phyloP scores from a whole-genome alignment of 2,113 vertebrate genomes.

The Elachura formosa region DNA sequence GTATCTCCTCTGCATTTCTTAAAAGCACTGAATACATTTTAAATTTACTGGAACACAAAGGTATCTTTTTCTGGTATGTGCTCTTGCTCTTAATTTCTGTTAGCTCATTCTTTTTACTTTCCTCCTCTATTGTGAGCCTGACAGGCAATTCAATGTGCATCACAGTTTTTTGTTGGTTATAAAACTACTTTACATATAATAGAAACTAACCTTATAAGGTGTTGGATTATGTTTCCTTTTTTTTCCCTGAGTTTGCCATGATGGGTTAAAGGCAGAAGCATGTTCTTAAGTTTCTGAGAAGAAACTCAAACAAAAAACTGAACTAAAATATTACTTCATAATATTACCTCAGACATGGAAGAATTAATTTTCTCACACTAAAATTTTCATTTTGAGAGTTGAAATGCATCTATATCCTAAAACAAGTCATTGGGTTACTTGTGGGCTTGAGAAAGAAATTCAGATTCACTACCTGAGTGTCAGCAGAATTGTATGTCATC shows the following conservation, averaged over 20 bases:
- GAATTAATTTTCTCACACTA: not conserved
- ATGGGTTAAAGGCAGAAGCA: not conserved
- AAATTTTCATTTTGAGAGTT: not conserved
- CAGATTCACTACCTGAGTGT: not conserved
- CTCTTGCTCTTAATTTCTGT: not conserved
- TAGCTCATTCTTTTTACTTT: not conserved
- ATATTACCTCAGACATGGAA: not conserved
- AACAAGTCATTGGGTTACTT: not conserved
- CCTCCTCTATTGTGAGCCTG: not conserved
- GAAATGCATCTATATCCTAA: not conserved
- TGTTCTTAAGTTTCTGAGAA: not conserved
- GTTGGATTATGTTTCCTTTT: not conserved
- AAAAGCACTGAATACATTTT: not conserved
- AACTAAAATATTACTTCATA: not conserved
- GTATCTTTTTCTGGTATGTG: not conserved
- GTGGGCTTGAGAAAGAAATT: not conserved
- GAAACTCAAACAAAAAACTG: fast-evolving
- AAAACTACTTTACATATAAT: not conserved
- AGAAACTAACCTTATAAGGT: not conserved
- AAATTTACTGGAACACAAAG: not conserved
- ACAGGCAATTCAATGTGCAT: not conserved
- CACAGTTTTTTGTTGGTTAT: not conserved
- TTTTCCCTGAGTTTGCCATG: not conserved
- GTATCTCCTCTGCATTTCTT: not conserved
- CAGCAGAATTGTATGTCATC: not conserved